Percentiles rank a stretch among this genome's conserved stretches.
Conservation (phyloP, 2,888 invertebrate species). For the Brachynemurus nebulosus region DNA sequence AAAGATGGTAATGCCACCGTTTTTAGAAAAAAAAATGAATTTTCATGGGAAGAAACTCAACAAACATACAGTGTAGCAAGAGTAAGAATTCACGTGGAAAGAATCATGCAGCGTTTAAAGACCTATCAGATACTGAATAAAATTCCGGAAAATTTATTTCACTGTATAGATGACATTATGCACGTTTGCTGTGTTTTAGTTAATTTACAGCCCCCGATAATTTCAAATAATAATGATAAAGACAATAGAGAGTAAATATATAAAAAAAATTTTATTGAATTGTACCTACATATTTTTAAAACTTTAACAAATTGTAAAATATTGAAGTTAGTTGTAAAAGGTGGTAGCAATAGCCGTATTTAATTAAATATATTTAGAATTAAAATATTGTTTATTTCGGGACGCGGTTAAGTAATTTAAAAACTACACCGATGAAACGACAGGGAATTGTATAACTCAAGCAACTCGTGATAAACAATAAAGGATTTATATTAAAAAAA, state of each 20-base stretch:
- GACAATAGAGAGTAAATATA: too few relatives aligned
- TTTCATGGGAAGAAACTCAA: conserved; percentile 9
- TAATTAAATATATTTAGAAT: too few relatives aligned
- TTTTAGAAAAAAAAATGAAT: conserved; percentile 9
- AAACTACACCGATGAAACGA: too few relatives aligned
- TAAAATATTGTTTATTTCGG: too few relatives aligned
- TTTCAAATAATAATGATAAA: too few relatives aligned
- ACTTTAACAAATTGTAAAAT: not conserved
- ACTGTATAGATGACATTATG: conserved; percentile 7
- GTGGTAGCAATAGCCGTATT: too few relatives aligned
- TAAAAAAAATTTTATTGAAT: conserved; percentile 4
- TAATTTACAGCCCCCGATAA: conserved; percentile 10
- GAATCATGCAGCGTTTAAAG: conserved; percentile 8
- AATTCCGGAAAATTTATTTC: conserved; percentile 8
- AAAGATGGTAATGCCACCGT: conserved; percentile 11
- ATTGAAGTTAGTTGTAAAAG: not conserved
- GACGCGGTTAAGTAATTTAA: too few relatives aligned
- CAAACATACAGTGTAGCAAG: conserved; percentile 11
- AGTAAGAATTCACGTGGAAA: conserved; percentile 8
- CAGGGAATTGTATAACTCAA: too few relatives aligned
- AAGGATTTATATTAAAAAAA: too few relatives aligned
- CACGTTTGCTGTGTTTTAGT: conserved; percentile 6
- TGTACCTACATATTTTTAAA: conserved; percentile 11
- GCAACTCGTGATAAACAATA: too few relatives aligned
- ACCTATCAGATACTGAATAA: conserved; percentile 8